phyloP scores from a whole-genome alignment of 2,113 vertebrate species.

The Alces alces region DNA sequence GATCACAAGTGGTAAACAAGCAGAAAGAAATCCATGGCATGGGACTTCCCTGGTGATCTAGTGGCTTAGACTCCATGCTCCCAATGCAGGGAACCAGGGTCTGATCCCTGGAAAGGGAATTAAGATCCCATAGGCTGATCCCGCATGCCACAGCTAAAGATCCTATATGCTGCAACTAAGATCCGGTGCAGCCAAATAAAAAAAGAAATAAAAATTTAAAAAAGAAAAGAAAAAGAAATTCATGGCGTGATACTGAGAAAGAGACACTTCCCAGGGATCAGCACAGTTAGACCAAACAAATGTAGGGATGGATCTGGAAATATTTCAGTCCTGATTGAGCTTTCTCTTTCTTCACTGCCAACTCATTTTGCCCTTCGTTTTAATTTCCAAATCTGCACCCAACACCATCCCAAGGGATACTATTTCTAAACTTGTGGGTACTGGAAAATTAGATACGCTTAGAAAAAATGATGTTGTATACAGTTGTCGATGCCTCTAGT shows the following conservation, averaged over 20 bases:
- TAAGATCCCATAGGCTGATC: not conserved
- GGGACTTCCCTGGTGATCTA: not conserved
- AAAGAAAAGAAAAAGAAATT: not conserved
- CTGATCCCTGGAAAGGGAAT: not conserved
- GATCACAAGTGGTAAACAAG: not conserved
- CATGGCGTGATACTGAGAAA: accelerated
- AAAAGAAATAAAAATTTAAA: not conserved
- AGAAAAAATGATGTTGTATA: not conserved
- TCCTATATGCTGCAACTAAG: not conserved
- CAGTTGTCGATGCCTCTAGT: not conserved
- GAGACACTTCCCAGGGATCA: no score
- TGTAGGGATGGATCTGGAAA: accelerated
- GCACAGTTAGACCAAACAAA: not conserved
- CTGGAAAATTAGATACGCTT: not conserved
- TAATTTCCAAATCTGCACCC: accelerated
- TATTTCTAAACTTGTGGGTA: not conserved
- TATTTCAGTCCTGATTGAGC: accelerated
- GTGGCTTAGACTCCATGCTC: not conserved
- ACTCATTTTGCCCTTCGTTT: not conserved
- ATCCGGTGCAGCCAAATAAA: not conserved
- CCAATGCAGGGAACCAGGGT: not conserved
- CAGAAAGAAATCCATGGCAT: not conserved
- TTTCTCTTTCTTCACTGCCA: not conserved
- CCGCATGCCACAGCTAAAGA: not conserved
- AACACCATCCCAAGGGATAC: not conserved